Base-by-base conservation (phyloP, 2,113 vertebrate genomes). In the Hippoglossus stenolepis region DNA sequence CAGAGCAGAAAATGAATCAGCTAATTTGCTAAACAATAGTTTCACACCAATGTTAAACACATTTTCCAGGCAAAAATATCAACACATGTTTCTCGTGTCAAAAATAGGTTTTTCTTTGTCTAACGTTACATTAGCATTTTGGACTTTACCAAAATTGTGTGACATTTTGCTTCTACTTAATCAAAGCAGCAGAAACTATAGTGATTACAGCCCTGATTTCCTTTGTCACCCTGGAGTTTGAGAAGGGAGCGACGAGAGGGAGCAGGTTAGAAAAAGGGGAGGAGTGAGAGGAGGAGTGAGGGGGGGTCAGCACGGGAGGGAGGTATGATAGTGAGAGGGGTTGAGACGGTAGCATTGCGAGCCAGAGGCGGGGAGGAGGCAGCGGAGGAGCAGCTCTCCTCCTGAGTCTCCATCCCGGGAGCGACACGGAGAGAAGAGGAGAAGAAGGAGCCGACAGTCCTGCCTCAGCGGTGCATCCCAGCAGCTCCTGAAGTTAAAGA, bases 321-420 rank as follows among this genome's bases (percentile, higher is more conserved):
- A 87, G 79, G 76, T 88, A 87, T 92, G 88, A 90, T 91, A 92
- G 92, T 87, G 91, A 88, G 88, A 78, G 76, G 82, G 67, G 80
- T 79, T 82, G 89, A 90, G 89, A 77, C 87, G 54, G 85, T 65
- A 21, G 85, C 85, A 85, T 85, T 86, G 85, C 47, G 77, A 85
- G 68, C 80, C 87, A 89, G 90, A 91, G 85, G 82, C 82, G 38
- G 78, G 58, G 84, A 88, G 85, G 84, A 79, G 82, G 81, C 82
- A 28, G 70, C 15, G 66, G 63, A 86, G 90, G 73, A 89, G 85
- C 83, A 83, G 70, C 73, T 85, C 82, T 85, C 75, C 85, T 86
- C 84, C 81, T 35, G 71, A 77, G 67, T 70, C 86, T 77, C 81
- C 89, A 83, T 85, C 86, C 85, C 65, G 38, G 62, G 83, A 71